Base-by-base conservation (phyloP, 2,797 vertebrate genomes). In the Myripristis jacobus region DNA sequence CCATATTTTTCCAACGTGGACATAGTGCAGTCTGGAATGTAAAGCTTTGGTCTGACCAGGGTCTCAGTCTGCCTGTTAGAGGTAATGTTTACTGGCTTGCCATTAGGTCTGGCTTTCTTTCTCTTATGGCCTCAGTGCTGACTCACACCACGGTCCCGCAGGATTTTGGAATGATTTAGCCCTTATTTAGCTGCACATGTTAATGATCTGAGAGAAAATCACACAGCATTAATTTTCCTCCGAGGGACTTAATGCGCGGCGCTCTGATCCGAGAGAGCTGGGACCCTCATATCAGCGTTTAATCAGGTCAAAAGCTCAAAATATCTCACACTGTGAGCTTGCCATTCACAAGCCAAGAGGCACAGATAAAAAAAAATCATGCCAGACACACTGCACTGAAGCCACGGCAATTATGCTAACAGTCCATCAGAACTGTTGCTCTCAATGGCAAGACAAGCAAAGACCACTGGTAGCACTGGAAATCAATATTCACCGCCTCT, bases 261-360 rank as follows among this genome's bases (percentile, higher is more conserved):
- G 34, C 22, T 53, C 18, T 58, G 18, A 56, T 73, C 52, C 47
- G 51, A 58, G 52, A 36, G 51, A 9, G 34, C 22, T 29, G 22
- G 12, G 22, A 43, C 27, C 4, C n/a, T 55, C 29, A 13, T 46
- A 31, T 70, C 34, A 51, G 31, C 25, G 3, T 31, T 66, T 62
- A 87, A 87, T 82, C 63, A 80, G 86, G 85, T 57, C 84, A 82
- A 73, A 75, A 16, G 46, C 79, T 76, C 56, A 67, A 81, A 85
- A 90, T 87, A 84, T 48, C 50, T 21, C 19, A 27, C 57, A 34
- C 59, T 2, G 41, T 13, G 48, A 63, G 38, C 53, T 73, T 75
- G 48, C 73, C 62, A 73, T 80, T 71, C 66, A 46, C 36, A 61
- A 80, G 66, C 36, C 34, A 63, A 53, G 58, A 31, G 51, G 63